These are phyloP conservation scores for Chloromyia formosa DNA, from an alignment of 2,888 invertebrate genomes.

Conservation along the genomic window DNA sequence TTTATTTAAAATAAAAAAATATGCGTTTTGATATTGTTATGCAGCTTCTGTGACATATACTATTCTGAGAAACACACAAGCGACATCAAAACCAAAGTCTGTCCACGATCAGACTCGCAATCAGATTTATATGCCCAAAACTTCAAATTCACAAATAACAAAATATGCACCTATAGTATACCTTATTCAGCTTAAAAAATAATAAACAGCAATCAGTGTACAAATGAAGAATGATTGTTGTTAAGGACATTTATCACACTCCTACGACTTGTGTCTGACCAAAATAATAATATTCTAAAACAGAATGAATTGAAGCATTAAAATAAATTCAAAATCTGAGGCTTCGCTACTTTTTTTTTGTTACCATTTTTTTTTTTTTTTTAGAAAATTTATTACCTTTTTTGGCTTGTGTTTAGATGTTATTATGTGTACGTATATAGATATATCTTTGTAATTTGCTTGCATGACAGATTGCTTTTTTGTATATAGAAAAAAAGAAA, in stretches of 20 bases:
- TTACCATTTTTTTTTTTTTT: neutral
- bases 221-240: neutral
- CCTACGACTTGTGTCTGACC: no score
- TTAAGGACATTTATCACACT: neutral
- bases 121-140: neutral
- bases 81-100: neutral
- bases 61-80: neutral
- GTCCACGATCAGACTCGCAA: constrained; percentile 9
- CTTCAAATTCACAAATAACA: neutral
- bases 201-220: neutral
- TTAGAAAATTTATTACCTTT: neutral
- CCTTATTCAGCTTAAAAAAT: neutral
- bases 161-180: neutral
- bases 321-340: constrained; percentile 10
- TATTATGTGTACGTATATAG: no score
- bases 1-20: no score
- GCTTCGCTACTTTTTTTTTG: neutral
- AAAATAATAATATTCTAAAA: neutral
- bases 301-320: constrained; percentile 7
- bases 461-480: no score
- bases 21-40: no score
- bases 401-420: no score
- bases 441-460: no score
- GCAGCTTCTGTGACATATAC: no score
- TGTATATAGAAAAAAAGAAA: no score